Evolutionary conservation across 2,113 vertebrate species (phyloP).

Genomic region (Anthoscopus minutus): DNA sequence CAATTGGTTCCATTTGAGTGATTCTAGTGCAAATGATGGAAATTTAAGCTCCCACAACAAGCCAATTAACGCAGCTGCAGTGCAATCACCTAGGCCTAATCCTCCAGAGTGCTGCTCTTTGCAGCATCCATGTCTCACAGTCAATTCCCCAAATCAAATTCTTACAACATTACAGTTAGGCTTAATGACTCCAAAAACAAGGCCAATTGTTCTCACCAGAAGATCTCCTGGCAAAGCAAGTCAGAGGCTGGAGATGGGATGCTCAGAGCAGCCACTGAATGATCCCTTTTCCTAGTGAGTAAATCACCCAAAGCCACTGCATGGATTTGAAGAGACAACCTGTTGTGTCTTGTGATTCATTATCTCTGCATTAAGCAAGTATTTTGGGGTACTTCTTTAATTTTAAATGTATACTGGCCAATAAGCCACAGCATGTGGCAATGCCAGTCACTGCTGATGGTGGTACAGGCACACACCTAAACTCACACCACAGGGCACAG

Average conservation of each 20-base stretch:
- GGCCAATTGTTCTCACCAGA: not conserved
- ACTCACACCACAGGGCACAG: not conserved
- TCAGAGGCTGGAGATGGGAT: not conserved
- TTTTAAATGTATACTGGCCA: not conserved
- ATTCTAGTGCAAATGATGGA: not conserved
- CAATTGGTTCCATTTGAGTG: not conserved
- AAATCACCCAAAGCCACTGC: not conserved
- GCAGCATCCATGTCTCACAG: not conserved
- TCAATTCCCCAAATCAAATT: not conserved
- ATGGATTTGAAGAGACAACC: not conserved
- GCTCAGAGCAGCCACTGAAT: not conserved
- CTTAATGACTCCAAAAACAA: not conserved
- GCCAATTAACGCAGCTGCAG: not conserved
- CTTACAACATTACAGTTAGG: not conserved
- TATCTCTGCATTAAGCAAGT: not conserved
- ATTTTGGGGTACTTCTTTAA: not conserved
- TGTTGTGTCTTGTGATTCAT: not conserved
- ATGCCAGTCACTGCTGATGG: not conserved
- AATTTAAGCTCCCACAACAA: not conserved
- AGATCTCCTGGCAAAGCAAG: not conserved
- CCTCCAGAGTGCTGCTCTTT: not conserved
- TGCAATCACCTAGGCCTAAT: not conserved
- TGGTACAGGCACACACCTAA: not conserved
- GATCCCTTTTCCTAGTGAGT: not conserved
- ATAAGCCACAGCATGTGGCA: rapidly evolving